Conservation (phyloP, 1,140 invertebrate genomes). For the Wasmannia auropunctata region DNA sequence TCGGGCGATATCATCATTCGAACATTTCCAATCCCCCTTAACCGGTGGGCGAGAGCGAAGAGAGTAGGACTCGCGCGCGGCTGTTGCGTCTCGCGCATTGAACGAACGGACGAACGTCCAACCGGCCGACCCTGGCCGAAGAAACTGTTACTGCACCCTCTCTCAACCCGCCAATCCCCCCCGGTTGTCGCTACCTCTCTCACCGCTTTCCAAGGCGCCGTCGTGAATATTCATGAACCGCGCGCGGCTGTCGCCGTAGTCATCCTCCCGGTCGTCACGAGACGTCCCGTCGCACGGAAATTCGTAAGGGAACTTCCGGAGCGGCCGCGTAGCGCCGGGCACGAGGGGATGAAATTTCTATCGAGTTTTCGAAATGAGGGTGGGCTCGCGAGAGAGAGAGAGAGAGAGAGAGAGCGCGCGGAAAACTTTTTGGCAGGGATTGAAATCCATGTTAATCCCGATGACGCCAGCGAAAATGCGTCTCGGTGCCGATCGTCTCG, state of each 20-base stretch:
- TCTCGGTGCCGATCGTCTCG: constrained; percentile 3
- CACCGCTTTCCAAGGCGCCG: constrained; percentile 37
- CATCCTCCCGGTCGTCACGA: constrained; percentile 48
- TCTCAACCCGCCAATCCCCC: background rate
- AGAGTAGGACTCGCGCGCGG: background rate
- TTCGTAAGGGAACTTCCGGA: constrained; percentile 47
- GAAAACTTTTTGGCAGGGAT: constrained; percentile 37
- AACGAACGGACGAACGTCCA: background rate
- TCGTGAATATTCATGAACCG: constrained; percentile 65
- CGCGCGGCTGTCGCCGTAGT: constrained; percentile 54
- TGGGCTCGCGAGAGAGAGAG: background rate
- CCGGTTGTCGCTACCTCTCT: constrained; percentile 15
- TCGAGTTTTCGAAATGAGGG: constrained; percentile 25
- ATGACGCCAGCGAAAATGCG: constrained; percentile 11
- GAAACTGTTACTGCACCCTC: constrained; percentile 45
- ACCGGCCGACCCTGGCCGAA: background rate
- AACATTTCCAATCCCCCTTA: background rate
- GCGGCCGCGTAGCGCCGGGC: background rate
- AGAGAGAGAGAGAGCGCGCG: too few relatives aligned
- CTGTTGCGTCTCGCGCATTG: constrained; percentile 35
- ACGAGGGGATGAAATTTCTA: constrained; percentile 30
- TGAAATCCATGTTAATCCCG: constrained; percentile 27
- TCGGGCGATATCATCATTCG: background rate
- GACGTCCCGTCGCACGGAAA: constrained; percentile 45
- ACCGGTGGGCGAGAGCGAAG: background rate